A percentile compares a stretch with the other conserved stretches of the same genome.
Evolutionary conservation across 2,113 vertebrate genomes (phyloP).

Genomic region (Sturnus vulgaris): DNA sequence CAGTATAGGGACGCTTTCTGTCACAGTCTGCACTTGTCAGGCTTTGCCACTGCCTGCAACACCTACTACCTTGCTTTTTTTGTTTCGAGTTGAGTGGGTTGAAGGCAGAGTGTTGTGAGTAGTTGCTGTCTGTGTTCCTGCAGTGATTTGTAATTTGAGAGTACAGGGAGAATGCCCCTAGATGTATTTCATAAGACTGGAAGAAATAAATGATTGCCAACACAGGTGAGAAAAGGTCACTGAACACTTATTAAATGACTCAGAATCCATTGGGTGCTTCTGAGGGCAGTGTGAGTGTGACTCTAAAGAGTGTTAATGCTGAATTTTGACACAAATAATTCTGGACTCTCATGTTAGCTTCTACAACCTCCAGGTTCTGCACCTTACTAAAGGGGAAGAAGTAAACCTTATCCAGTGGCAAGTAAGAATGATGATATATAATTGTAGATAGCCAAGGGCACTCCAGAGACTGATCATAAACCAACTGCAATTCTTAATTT

Average conservation of each 20-base stretch:
- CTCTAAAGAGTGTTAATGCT: not conserved
- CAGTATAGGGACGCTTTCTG: rapidly evolving
- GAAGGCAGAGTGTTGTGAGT: not conserved
- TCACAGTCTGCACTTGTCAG: not conserved
- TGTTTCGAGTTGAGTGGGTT: not conserved
- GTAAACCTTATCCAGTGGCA: not conserved
- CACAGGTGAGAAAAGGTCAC: slow-evolving; percentile 15
- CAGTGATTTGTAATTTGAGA: slow-evolving; percentile 12
- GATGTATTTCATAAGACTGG: slow-evolving; percentile 12
- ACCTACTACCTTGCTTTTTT: slow-evolving; percentile 6
- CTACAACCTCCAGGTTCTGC: not conserved
- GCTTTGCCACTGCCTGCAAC: not conserved
- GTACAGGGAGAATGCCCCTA: not conserved
- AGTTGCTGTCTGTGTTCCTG: slow-evolving; percentile 20
- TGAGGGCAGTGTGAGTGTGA: not conserved
- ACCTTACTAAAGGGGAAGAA: not conserved
- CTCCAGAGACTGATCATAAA: slow-evolving; percentile 7
- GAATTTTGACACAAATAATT: not conserved
- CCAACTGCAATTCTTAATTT: slow-evolving; percentile 8
- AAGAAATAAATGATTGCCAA: slow-evolving; percentile 5
- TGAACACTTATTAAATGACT: slow-evolving; percentile 2
- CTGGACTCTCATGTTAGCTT: not conserved
- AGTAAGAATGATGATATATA: not conserved
- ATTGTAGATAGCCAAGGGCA: not conserved
- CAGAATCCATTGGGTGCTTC: not conserved